Conservation (phyloP, 2,113 vertebrate species). For the Oryzias melastigma region DNA sequence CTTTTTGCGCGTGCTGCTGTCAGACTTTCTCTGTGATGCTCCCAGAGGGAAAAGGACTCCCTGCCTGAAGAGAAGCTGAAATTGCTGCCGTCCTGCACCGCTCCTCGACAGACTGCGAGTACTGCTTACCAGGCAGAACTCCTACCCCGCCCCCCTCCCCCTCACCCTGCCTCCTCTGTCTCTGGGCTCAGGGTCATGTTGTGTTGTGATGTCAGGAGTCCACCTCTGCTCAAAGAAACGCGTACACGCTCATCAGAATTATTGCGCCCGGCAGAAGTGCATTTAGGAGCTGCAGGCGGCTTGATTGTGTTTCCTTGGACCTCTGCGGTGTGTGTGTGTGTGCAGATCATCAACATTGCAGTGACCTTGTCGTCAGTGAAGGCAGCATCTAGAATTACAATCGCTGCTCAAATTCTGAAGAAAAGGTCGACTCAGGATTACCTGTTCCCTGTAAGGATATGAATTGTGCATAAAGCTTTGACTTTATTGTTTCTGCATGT, state of each 20-base stretch:
- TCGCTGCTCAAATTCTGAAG: constrained; percentile 20
- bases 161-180: constrained; percentile 2
- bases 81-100: constrained; percentile 58
- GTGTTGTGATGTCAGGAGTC: constrained; percentile 57
- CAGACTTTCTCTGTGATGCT: constrained; percentile 46
- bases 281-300: constrained; percentile 47
- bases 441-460: too few species aligned
- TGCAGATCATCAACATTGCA: constrained; percentile 51
- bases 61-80: constrained; percentile 55
- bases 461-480: too few species aligned
- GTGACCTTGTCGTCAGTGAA: constrained; percentile 59
- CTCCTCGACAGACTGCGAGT: constrained; percentile 42
- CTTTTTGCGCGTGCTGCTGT: constrained; percentile 45
- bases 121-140: constrained; percentile 69
- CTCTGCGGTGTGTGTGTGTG: constrained; percentile 26
- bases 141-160: constrained; percentile 1
- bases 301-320: constrained; percentile 50
- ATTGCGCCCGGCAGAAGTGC: constrained; percentile 49
- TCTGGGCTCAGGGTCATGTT: constrained; percentile 21
- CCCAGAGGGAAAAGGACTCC: constrained; percentile 30
- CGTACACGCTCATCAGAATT: constrained; percentile 39
- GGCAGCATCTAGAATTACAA: constrained; percentile 37
- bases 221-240: constrained; percentile 36
- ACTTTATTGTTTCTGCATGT: too few species aligned
- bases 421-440: constrained; percentile 20